These are phyloP conservation scores for Drosophila chauvacae DNA, from an alignment of 1,140 invertebrate genomes.

Conservation along the genomic window DNA sequence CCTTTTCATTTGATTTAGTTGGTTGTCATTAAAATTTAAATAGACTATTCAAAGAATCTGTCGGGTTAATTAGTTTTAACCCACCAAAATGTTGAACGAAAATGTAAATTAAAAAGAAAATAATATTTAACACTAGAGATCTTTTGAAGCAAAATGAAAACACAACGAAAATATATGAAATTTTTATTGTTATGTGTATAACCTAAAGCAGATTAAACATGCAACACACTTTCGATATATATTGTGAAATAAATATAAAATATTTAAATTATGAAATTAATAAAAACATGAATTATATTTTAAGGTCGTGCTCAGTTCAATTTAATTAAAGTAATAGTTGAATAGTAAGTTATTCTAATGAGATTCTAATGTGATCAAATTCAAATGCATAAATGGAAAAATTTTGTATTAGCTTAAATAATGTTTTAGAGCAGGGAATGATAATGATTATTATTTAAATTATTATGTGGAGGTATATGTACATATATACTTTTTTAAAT, in stretches of 20 bases:
- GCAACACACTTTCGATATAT: no score
- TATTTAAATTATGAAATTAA: neutral
- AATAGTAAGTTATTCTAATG: no score
- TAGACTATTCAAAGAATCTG: slow-evolving; percentile 17
- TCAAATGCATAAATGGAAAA: neutral
- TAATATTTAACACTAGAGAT: neutral
- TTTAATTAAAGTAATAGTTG: no score
- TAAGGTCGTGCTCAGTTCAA: neutral
- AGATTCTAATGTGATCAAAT: neutral
- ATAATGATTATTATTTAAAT: neutral
- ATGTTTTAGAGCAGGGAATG: neutral
- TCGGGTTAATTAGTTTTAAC: slow-evolving; percentile 3
- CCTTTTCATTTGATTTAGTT: slow-evolving; percentile 24
- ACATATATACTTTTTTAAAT: neutral
- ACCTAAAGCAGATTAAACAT: neutral
- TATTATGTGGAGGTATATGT: no score
- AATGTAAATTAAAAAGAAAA: no score
- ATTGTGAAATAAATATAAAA: neutral
- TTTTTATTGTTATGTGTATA: neutral
- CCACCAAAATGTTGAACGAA: neutral
- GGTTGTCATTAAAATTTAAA: slow-evolving; percentile 32
- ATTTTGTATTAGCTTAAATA: no score
- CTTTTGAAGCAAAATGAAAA: neutral
- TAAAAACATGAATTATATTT: no score
- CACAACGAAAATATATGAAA: neutral